Percentiles rank a stretch among this genome's conserved stretches.
Evolutionary conservation across 2,797 vertebrate genomes (phyloP).

Genomic region (Pempheris klunzingeri): DNA sequence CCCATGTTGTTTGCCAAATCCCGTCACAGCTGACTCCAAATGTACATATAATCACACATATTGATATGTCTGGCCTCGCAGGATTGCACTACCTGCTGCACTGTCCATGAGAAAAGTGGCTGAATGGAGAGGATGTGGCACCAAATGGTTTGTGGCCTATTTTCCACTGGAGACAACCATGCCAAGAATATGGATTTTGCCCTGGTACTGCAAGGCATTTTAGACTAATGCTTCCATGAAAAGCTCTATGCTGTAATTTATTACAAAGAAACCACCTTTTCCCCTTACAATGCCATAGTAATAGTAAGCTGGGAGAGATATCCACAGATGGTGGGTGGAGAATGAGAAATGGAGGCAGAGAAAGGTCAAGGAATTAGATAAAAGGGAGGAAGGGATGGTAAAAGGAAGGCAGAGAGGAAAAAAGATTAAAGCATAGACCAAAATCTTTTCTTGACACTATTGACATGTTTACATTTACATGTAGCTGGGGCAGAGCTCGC

Average conservation of each 20-base stretch:
- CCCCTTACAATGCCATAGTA: conserved; percentile 15
- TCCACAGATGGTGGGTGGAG: conserved; percentile 4
- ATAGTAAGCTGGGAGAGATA: conserved; percentile 30
- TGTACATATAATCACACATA: conserved; percentile 1
- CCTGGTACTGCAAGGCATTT: conserved; percentile 45
- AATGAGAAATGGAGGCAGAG: conserved; percentile 40
- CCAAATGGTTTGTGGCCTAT: conserved; percentile 37
- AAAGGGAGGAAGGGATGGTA: not conserved
- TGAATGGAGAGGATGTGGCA: conserved; percentile 42
- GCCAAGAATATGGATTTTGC: conserved; percentile 60
- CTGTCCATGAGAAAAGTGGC: conserved; percentile 50
- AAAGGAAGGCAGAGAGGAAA: not conserved
- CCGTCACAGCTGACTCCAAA: not conserved
- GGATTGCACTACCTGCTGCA: conserved; percentile 16
- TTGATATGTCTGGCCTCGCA: conserved; percentile 10
- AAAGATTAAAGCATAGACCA: not conserved
- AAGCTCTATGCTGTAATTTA: conserved; percentile 49
- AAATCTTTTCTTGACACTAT: not conserved
- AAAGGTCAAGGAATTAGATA: conserved; percentile 44
- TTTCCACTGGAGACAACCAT: conserved; percentile 55
- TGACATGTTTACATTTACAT: conserved; percentile 6
- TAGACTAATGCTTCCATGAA: conserved; percentile 46
- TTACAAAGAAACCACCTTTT: conserved; percentile 43
- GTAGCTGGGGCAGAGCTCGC: not conserved
- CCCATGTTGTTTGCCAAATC: not conserved